Evolutionary conservation across 2,888 invertebrate species (phyloP), one percentile per base, ranked within the genome.

Genomic region (Microctonus brassicae): DNA sequence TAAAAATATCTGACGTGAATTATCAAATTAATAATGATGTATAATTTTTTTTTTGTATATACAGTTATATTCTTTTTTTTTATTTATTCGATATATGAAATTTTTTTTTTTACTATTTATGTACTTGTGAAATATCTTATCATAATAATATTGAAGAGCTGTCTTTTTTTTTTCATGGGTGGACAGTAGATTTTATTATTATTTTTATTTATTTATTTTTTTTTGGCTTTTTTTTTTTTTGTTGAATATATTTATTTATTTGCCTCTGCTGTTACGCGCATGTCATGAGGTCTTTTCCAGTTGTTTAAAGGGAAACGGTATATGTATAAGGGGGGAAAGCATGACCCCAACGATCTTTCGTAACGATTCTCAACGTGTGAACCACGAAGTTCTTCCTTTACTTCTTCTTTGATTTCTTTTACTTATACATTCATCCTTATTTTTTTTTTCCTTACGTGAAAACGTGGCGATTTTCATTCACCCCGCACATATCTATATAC

Each of bases 341-440:
- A 47, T 47, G 47, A 47, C 47, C 47, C 17, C 47, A 47, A 47
- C 47, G 47, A 47, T 17, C 47, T 47, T 47, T 47, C 47, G 47
- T 17, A 47, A 47, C 57, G 29, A 57, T 29, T 57, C 57, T 57
- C 24, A 24, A 57, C 24, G 24, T 57, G 29, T 57, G 29, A 29
- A 57, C 29, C 57, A 57, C 26, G 7, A 57, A 57, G 13, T 57
- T 26, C 17, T 17, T 47, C 47, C 5, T 26, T 13, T 24, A 26
- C 57, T 26, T 55, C 24, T 57, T 24, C 29, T 26, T 57, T 13
- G 24, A 26, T 26, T 17, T 47, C 47, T 17, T 26, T 13, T 24
- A 26, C 57, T 26, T 55, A 5, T 57, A 6, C n/a, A n/a, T 57
- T 57, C n/a, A 26, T 11, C n/a, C n/a, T 57, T 57, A 29, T 57